Conservation (phyloP, 1,140 invertebrate species). For the Zaprionus lachaisei region DNA sequence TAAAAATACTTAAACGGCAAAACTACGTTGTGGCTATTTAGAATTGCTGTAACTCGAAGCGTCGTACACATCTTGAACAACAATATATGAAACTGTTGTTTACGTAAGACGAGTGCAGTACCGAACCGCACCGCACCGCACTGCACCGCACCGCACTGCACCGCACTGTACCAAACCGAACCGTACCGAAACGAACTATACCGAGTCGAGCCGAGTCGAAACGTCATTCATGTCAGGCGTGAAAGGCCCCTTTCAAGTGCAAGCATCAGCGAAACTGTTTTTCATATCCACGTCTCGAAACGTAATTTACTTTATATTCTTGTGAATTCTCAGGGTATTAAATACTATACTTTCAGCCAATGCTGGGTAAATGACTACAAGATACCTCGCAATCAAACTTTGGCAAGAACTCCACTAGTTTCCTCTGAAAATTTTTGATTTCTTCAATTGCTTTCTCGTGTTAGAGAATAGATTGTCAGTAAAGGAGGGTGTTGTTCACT, state of each 20-base stretch:
- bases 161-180: conserved; percentile 15
- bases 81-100: conserved; percentile 14
- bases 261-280: conserved; percentile 20
- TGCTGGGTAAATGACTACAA: background rate
- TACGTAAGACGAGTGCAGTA: conserved; percentile 28
- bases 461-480: background rate
- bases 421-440: background rate
- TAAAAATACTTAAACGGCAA: conserved; percentile 3
- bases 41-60: conserved; percentile 9
- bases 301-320: conserved; percentile 8
- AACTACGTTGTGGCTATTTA: conserved; percentile 14
- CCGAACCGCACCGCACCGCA: conserved; percentile 4
- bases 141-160: too few relatives aligned
- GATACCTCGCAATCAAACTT: background rate
- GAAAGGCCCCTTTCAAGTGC: conserved; percentile 52
- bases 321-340: conserved; percentile 22
- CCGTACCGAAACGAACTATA: background rate
- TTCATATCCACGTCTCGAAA: conserved; percentile 8
- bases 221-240: conserved; percentile 65
- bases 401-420: too few relatives aligned
- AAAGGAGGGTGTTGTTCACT: too few relatives aligned
- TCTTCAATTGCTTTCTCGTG: background rate
- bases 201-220: background rate
- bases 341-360: background rate
- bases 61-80: conserved; percentile 15